Evolutionary conservation across 2,888 invertebrate genomes (phyloP), one percentile per base, ranked within the genome.

Genomic region (Beris chalybata): DNA sequence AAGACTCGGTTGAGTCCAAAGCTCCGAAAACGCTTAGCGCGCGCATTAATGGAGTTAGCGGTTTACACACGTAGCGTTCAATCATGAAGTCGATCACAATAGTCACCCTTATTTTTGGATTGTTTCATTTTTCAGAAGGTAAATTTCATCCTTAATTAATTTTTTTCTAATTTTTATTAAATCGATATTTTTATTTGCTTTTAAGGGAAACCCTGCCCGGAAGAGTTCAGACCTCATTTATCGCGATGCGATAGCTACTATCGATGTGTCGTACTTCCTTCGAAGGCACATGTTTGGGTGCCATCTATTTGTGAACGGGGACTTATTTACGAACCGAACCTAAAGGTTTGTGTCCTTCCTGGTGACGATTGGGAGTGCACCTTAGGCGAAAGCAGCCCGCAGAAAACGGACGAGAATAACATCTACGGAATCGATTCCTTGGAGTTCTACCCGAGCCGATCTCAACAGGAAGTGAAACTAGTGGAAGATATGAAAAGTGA

Each of bases 321-420:
- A 5, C 71, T 81, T 6, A 73, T 81, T 3, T 81, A 77, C 67
- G 81, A 81, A 59, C 75, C 75, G 31, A 75, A 74, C 68, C 71
- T 80, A n/a, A 74, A 72, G n/a, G 74, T 76, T 38, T 81, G 81
- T 69, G 81, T 80, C 9, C 56, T 81, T 43, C 79, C 81, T 4
- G 80, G 74, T n/a, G 80, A 81, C 38, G 77, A 81, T 64, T 81
- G 81, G 81, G 81, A 81, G 56, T 81, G 81, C 69, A 69, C 73
- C 7, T 71, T 76, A 4, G 77, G 76, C 47, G 50, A 38, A 9
- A 52, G 58, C 5, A 32, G 11, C 58, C 43, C 30, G 6, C 1
- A n/a, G 9, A 45, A 43, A 6, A 43, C 59, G n/a, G 69, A 69
- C 15, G 70, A 70, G 7, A 67, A 64, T 44, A 72, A 71, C 63